Evolutionary conservation across 1,140 invertebrate species (phyloP).

Genomic region (Theocolax elegans): DNA sequence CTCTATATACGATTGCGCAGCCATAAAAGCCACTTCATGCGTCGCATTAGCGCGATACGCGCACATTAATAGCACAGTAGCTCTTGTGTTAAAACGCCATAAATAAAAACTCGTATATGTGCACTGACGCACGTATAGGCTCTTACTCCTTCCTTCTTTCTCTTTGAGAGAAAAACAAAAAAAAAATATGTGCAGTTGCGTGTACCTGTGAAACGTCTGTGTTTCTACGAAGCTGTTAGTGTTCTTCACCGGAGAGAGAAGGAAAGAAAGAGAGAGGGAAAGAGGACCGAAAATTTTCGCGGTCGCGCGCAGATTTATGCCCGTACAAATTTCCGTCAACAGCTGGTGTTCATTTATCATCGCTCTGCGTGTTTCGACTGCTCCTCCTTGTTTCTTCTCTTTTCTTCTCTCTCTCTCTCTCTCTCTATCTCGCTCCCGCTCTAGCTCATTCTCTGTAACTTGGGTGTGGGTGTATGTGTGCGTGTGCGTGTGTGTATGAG

Average conservation of each 20-base stretch:
- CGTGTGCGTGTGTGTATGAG: too few species aligned
- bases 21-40: constrained; percentile 39
- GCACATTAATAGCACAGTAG: constrained; percentile 39
- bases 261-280: too few species aligned
- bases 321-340: constrained; percentile 40
- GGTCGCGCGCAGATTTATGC: constrained; percentile 29
- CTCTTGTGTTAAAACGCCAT: constrained; percentile 33
- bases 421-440: neutral
- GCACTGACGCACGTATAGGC: constrained; percentile 12
- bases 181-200: neutral
- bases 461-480: too few species aligned
- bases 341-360: constrained; percentile 40
- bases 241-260: too few species aligned
- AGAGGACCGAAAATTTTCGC: constrained; percentile 20
- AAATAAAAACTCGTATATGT: constrained; percentile 25
- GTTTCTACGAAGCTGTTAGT: constrained; percentile 13
- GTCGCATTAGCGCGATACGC: constrained; percentile 32
- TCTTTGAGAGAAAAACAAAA: neutral
- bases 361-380: constrained; percentile 7
- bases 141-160: constrained; percentile 1
- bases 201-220: constrained; percentile 19
- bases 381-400: neutral
- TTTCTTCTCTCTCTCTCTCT: neutral
- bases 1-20: too few species aligned
- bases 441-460: neutral